Evolutionary conservation across 2,797 vertebrate species (phyloP).

Genomic region (Hyperoplus immaculatus): DNA sequence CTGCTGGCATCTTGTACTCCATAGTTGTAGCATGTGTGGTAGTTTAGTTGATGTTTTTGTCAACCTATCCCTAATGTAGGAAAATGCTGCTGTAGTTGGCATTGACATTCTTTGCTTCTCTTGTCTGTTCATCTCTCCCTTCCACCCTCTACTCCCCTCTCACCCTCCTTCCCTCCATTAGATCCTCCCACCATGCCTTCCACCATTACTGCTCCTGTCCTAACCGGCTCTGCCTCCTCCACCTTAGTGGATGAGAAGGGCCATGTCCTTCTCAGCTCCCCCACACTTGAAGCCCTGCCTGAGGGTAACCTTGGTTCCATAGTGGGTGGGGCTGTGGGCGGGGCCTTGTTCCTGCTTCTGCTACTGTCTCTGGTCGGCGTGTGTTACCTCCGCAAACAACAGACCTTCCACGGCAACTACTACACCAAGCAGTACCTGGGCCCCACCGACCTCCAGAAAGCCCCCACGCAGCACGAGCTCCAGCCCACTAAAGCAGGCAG

Average conservation of each 20-base stretch:
- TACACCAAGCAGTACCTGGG: conserved; percentile 97
- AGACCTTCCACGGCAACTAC: conserved; percentile 95
- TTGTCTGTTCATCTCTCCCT: conserved; percentile 91
- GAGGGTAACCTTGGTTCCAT: conserved; percentile 94
- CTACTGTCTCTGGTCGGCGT: conserved; percentile 90
- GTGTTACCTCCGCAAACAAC: conserved; percentile 92
- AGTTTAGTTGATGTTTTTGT: conserved; percentile 68
- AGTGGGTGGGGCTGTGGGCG: conserved; percentile 95
- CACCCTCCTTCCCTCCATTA: conserved; percentile 93
- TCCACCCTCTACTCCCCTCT: conserved; percentile 77
- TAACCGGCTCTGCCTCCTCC: conserved; percentile 91
- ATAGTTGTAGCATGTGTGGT: conserved; percentile 53
- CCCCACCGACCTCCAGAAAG: conserved; percentile 94
- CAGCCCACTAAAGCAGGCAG: conserved; percentile 83
- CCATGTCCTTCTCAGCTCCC: conserved; percentile 91
- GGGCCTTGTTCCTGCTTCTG: conserved; percentile 95
- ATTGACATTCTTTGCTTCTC: conserved; percentile 96
- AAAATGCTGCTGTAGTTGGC: conserved; percentile 89
- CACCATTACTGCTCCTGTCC: conserved; percentile 93
- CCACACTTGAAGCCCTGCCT: conserved; percentile 92
- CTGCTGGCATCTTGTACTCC: conserved; percentile 42
- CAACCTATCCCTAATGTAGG: conserved; percentile 74
- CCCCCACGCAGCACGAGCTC: conserved; percentile 91
- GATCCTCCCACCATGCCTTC: conserved; percentile 97
- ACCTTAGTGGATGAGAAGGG: conserved; percentile 85